Conservation (phyloP, 2,797 vertebrate species). For the Tiaroga cobitis region DNA sequence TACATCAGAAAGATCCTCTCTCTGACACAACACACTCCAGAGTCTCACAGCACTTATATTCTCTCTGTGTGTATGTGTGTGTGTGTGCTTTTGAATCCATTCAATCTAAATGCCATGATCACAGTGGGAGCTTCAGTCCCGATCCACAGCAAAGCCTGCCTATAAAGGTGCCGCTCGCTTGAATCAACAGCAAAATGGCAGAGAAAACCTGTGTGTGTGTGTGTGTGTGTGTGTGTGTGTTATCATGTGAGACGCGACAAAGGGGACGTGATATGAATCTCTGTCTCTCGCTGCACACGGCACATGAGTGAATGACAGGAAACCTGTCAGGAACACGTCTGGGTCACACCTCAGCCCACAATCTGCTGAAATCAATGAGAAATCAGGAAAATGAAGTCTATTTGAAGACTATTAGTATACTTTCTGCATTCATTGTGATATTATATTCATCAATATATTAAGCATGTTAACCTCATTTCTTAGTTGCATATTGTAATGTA, state of each 20-base stretch:
- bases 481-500: neutral
- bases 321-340: neutral
- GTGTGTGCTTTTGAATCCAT: constrained; percentile 31
- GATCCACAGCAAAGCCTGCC: constrained; percentile 32
- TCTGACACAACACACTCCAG: constrained; percentile 29
- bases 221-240: constrained; percentile 9
- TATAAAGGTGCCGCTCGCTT: constrained; percentile 10
- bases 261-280: constrained; percentile 4
- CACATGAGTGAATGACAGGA: neutral
- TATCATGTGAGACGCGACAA: neutral
- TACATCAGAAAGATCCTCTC: constrained; percentile 28
- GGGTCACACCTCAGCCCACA: neutral
- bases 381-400: neutral
- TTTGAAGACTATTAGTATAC: too few relatives aligned
- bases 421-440: neutral
- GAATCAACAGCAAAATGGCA: constrained; percentile 43
- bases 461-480: neutral
- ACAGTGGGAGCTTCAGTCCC: constrained; percentile 34
- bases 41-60: constrained; percentile 30
- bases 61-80: constrained; percentile 3
- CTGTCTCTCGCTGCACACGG: neutral
- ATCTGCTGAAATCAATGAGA: neutral
- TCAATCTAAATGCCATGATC: constrained; percentile 54
- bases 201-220: constrained; percentile 25
- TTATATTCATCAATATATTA: neutral